Base-by-base conservation (phyloP, 2,113 vertebrate genomes). In the Potamarius usumacintae region DNA sequence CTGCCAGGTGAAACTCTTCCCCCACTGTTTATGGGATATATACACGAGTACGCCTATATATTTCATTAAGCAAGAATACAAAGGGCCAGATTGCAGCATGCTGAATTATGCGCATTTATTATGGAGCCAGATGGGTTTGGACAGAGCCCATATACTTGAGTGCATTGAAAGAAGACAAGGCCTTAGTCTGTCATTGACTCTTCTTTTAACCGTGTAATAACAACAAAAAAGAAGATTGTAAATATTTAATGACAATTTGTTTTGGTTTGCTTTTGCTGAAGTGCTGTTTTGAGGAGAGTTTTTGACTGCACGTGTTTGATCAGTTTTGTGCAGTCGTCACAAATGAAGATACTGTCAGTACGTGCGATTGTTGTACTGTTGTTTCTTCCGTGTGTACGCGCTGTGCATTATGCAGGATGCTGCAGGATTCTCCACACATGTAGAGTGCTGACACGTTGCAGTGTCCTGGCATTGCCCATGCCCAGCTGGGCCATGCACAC, bases 61-160 rank as follows among this genome's bases (percentile, higher is more conserved):
- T 83, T 83, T 86, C 30, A 82, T 72, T 52, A 55, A 50, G 82
- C 18, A 20, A 76, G 79, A 87, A 80, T 69, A 90, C 90, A 91
- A 91, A 89, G 83, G 85, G 57, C 63, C 86, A 83, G 81, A 78
- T 48, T 88, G 85, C 58, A 57, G 53, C 78, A 67, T 78, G 60
- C 52, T 81, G 72, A 84, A 89, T 85, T 88, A 90, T 91, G 90
- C 89, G 89, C 90, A 91, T 91, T 83, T 87, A 91, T 91, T 89
- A 90, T 74, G 57, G 65, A 55, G 84, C 87, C 90, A 91, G 90
- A 91, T 91, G 90, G 90, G 77, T 87, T 80, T 55, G 60, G 85
- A 74, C 63, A 42, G 67, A 34, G 82, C 58, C 84, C n/a, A 84
- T 74, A 60, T 88, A 65, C 62, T 85, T 62, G 76, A 89, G 53